Evolutionary conservation across 2,888 invertebrate genomes (phyloP), one percentile per base, ranked within the genome.

Genomic region (Melieria picta): DNA sequence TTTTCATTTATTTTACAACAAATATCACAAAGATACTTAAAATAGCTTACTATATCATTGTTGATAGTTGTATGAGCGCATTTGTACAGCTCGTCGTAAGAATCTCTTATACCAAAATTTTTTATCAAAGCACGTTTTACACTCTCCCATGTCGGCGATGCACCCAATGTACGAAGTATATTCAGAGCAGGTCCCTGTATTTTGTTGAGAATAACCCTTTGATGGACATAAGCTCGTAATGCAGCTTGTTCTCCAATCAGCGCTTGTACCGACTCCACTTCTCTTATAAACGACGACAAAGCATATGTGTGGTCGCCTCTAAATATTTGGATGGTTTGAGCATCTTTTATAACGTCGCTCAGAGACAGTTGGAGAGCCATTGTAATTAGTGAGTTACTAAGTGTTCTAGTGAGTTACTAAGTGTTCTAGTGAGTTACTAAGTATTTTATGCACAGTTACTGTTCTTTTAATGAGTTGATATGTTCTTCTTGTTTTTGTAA

Each of bases 181-280:
- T 76, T 64, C 47, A 76, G 64, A 48, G 76, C 76, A 67, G 70
- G 71, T 68, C 75, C 75, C 71, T 77, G 77, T 48, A 75, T 68
- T 70, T 77, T 74, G 57, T 76, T 77, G 55, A 77, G 66, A 30
- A 77, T 73, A 52, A 76, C 67, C 58, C 76, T 66, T 52, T 72
- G 72, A 71, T 73, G 60, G 56, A 76, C 68, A 61, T 77, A 77
- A 47, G 55, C 65, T 68, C 61, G 43, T 3, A 58, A 13, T 9
- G 64, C 16, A 47, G 64, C n/a, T 57, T n/a, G 30, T 50, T 43
- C 16, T 50, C 11, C 47, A 57, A 30, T 30, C 13, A 65, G 11
- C 7, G 58, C 13, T 42, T 65, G 58, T 11, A 65, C 50, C 7
- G 71, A 46, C 30, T 71, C 65, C n/a, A 71, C 71, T 61, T 71